These are phyloP conservation scores for Anarhynchus alexandrinus DNA, from an alignment of 2,113 vertebrate genomes.

Conservation along the genomic window DNA sequence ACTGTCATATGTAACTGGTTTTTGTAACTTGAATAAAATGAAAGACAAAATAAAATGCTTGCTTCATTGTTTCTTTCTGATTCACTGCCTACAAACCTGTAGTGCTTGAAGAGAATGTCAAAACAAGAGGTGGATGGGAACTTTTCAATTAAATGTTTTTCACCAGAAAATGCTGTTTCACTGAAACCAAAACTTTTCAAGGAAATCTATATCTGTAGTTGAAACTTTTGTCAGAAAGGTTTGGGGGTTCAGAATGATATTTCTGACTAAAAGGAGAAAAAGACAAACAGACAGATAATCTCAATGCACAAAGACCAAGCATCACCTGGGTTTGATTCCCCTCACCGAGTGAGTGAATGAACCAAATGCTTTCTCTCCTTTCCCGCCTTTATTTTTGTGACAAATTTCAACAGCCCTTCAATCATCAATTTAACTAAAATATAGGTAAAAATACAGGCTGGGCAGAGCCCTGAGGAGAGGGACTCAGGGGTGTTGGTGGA, in stretches of 20 bases:
- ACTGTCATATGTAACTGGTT: not conserved
- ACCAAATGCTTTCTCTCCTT: not conserved
- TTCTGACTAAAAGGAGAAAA: not conserved
- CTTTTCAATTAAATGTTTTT: constrained; percentile 24
- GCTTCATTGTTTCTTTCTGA: not conserved
- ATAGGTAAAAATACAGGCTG: too few relatives aligned
- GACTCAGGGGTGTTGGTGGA: too few relatives aligned
- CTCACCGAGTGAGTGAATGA: not conserved
- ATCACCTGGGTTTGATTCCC: not conserved
- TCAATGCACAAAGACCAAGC: not conserved
- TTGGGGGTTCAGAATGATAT: not conserved
- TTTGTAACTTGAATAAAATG: not conserved
- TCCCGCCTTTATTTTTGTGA: not conserved
- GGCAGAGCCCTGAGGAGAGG: too few relatives aligned
- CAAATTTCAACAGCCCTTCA: not conserved
- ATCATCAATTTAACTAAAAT: not conserved
- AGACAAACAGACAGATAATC: not conserved
- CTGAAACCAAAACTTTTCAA: constrained; percentile 29
- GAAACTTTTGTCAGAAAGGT: not conserved
- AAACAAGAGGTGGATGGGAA: not conserved
- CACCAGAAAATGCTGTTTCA: not conserved
- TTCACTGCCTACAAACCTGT: not conserved
- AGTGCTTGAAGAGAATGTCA: not conserved
- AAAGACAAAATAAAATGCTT: constrained; percentile 11
- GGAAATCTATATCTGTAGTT: not conserved